Evolutionary conservation across 2,113 vertebrate species (phyloP), one percentile per base, ranked within the genome.

Genomic region (Entomyzon cyanotis): DNA sequence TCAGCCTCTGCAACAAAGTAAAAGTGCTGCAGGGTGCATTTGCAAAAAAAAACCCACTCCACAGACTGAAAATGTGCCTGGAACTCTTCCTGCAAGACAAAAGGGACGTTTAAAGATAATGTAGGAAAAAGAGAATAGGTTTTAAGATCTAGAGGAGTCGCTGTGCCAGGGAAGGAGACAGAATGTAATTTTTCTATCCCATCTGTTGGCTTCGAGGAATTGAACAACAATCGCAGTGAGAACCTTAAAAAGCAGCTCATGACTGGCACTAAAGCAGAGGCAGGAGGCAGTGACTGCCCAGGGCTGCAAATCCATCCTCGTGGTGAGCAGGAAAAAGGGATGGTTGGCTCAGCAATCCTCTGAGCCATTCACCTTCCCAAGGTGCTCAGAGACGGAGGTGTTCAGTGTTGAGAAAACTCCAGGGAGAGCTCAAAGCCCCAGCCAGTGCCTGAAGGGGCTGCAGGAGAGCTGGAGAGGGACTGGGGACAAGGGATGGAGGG

Each of bases 101-200:
- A 96, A 86, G 90, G 70, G 90, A 91, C 78, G 76, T 93, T 95
- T 79, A 90, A 68, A 95, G 92, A 90, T 85, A 93, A 91, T 73
- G 65, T 25, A 82, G 84, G 62, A 55, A 79, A 91, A 86, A 19
- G 84, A 88, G 33, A 85, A 87, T 56, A 62, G 84, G n/a, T 71
- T 94, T 92, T 91, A 73, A 96, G 88, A 93, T 92, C 88, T 73
- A 53, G 82, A 92, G 74, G 50, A 74, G 83, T 68, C 52, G 60
- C 46, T 85, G 70, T 60, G 70, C 52, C 95, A 90, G 53, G 63
- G n/a, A 23, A 91, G 41, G 58, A 95, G 86, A 65, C 68, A 86
- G 70, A 78, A 93, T 68, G 44, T 58, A 44, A 46, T 76, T 88
- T 85, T 95, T 84, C 83, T 44, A 73, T 92, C 78, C 82, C 82